Conservation (phyloP, 2,888 invertebrate species). For the Apantesis nais region DNA sequence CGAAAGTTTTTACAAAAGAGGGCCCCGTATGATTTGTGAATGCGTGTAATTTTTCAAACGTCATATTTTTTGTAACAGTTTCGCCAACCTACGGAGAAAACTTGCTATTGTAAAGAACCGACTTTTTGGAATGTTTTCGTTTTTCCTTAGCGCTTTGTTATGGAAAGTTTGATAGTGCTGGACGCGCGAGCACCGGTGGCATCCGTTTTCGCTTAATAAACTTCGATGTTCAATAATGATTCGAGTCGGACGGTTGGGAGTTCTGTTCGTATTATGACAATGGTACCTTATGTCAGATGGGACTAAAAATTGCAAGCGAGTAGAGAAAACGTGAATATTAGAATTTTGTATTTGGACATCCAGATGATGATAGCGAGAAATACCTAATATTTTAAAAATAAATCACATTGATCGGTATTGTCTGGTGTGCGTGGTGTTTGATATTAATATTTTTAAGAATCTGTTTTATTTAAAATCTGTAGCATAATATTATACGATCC, state of each 20-base stretch:
- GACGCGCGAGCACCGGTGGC: slow-evolving; percentile 64
- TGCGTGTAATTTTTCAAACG: slow-evolving; percentile 85
- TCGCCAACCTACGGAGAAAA: slow-evolving; percentile 76
- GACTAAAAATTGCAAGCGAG: slow-evolving; percentile 38
- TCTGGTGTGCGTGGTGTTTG: no score
- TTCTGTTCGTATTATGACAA: slow-evolving; percentile 40
- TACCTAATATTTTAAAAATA: no score
- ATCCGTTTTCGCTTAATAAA: slow-evolving; percentile 63
- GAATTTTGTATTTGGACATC: slow-evolving; percentile 35
- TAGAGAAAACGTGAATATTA: slow-evolving; percentile 33
- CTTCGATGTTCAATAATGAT: slow-evolving; percentile 58
- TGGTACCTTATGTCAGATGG: slow-evolving; percentile 47
- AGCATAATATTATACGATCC: not conserved
- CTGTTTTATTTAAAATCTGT: not conserved
- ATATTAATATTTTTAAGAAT: no score
- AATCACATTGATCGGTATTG: no score
- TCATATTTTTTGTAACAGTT: slow-evolving; percentile 83
- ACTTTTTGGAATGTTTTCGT: slow-evolving; percentile 70
- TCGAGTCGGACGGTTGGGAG: slow-evolving; percentile 44
- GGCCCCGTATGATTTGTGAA: slow-evolving; percentile 83
- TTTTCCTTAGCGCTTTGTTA: slow-evolving; percentile 71
- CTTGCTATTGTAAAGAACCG: slow-evolving; percentile 76
- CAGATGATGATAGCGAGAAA: no score
- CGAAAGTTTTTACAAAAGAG: slow-evolving; percentile 80
- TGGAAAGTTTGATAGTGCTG: slow-evolving; percentile 74